A percentile compares a stretch with the other conserved stretches of the same genome.
Conservation (phyloP, 1,140 invertebrate species). For the Zaprionus tsacasi region DNA sequence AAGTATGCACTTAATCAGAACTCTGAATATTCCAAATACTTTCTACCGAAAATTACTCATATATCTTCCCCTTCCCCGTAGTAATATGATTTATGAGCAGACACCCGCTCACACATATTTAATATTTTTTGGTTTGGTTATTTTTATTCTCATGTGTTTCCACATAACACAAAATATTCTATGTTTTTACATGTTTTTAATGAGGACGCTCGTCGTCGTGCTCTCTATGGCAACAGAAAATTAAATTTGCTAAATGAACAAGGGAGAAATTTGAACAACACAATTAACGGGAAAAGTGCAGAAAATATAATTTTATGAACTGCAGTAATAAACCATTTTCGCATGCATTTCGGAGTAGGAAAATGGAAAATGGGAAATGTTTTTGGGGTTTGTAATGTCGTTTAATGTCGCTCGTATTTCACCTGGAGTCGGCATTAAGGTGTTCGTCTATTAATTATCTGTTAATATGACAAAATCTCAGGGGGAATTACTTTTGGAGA, state of each 20-base stretch:
- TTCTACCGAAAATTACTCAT: not conserved
- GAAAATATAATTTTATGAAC: constrained; percentile 15
- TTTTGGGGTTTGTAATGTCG: constrained; percentile 19
- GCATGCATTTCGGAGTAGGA: constrained; percentile 1
- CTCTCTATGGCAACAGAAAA: constrained; percentile 20
- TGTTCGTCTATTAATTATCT: constrained; percentile 66
- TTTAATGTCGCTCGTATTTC: constrained; percentile 71
- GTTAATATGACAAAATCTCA: constrained; percentile 47
- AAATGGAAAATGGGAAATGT: constrained; percentile 4
- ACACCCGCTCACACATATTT: not conserved
- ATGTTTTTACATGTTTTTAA: constrained; percentile 71
- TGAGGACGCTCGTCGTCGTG: constrained; percentile 40
- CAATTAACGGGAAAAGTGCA: constrained; percentile 42
- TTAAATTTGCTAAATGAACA: constrained; percentile 45
- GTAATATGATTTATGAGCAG: constrained; percentile 2
- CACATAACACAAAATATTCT: constrained; percentile 57
- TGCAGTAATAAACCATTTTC: constrained; percentile 29
- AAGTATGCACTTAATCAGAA: constrained; percentile 1
- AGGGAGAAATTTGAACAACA: constrained; percentile 44
- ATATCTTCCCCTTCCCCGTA: not conserved
- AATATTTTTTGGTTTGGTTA: constrained; percentile 39
- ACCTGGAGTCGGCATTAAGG: constrained; percentile 54
- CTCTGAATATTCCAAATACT: not conserved
- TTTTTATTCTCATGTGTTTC: constrained; percentile 45
- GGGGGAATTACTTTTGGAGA: constrained; percentile 34